These are phyloP conservation scores for Eupeodes corollae DNA, from an alignment of 1,140 invertebrate genomes.

Conservation along the genomic window DNA sequence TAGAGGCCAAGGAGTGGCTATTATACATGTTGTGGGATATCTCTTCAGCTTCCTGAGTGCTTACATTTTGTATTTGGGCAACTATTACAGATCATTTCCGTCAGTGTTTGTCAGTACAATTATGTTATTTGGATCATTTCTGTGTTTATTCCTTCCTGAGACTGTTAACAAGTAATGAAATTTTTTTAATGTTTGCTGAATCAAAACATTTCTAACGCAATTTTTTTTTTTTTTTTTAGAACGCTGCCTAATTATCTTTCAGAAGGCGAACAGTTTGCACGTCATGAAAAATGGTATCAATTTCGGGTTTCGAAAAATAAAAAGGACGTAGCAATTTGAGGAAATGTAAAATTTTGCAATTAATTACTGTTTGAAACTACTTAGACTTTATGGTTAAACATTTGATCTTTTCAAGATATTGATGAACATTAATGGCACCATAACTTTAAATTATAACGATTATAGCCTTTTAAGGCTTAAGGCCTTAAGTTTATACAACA, in stretches of 20 bases:
- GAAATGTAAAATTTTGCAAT: no score
- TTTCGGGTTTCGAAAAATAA: no score
- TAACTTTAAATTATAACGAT: no score
- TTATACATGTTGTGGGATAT: constrained; percentile 45
- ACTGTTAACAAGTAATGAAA: constrained; percentile 40
- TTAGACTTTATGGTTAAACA: no score
- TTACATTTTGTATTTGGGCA: constrained; percentile 35
- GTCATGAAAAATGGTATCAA: constrained; percentile 36
- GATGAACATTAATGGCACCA: no score
- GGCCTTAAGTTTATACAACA: no score
- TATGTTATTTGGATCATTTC: constrained; percentile 41
- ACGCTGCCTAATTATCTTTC: constrained; percentile 42
- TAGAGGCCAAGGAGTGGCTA: constrained; percentile 44
- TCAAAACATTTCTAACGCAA: not conserved
- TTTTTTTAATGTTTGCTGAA: no score
- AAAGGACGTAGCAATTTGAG: no score
- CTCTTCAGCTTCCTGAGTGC: constrained; percentile 32
- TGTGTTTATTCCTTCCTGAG: constrained; percentile 50
- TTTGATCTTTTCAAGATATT: no score
- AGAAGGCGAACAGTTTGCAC: constrained; percentile 47
- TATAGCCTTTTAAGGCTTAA: no score
- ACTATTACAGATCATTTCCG: constrained; percentile 41
- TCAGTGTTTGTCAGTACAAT: constrained; percentile 44
- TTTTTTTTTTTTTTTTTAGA: constrained; percentile 6
- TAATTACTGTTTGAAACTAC: no score